Percentiles rank a stretch among this genome's conserved stretches.
These are phyloP conservation scores for Notarius quadriscutis DNA, from an alignment of 2,113 vertebrate genomes.

Conservation along the genomic window DNA sequence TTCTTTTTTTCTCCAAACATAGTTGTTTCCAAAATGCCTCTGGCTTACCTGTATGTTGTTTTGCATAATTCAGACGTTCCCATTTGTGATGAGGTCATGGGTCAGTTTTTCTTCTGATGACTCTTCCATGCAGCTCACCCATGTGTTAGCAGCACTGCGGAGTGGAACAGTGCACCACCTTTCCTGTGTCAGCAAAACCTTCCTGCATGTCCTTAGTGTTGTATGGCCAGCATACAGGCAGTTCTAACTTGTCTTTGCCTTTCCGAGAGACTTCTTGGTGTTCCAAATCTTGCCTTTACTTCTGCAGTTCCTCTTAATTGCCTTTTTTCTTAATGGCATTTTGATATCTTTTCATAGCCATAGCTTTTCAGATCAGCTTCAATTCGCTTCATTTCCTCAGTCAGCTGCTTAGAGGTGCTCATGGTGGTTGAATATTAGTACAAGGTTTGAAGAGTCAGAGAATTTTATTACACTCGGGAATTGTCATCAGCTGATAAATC, in stretches of 20 bases:
- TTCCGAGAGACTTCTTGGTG: neutral
- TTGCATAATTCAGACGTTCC: neutral
- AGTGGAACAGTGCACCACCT: neutral
- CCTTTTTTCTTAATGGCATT: neutral
- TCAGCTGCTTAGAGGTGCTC: neutral
- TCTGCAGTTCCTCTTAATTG: neutral
- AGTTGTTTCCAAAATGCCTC: neutral
- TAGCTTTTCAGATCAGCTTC: neutral
- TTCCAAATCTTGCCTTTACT: neutral
- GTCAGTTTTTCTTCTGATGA: neutral
- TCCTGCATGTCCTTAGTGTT: neutral
- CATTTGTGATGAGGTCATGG: neutral
- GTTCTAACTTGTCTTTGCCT: neutral
- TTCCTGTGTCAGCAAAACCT: neutral
- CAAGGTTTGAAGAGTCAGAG: neutral
- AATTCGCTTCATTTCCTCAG: neutral
- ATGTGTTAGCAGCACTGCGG: neutral
- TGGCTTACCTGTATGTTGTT: neutral
- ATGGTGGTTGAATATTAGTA: neutral
- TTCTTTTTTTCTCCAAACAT: neutral
- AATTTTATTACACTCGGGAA: neutral
- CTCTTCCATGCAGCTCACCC: neutral
- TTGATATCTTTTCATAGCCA: neutral
- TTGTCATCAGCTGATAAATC: neutral
- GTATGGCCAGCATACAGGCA: neutral